These are phyloP conservation scores for Octomys mimax DNA, from an alignment of 2,797 vertebrate genomes.

Conservation along the genomic window DNA sequence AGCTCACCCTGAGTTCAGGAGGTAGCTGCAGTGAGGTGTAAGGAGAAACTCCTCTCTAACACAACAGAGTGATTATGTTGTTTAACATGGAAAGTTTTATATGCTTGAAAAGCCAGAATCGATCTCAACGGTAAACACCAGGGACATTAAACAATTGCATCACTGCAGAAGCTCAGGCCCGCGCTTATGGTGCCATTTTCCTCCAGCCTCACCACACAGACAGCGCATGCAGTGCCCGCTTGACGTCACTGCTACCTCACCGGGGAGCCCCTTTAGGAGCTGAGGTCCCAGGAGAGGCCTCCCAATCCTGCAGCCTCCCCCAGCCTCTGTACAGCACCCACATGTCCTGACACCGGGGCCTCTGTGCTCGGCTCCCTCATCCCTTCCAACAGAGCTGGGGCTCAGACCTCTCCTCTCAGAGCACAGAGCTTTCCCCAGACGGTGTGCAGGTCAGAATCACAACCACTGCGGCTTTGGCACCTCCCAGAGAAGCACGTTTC, in stretches of 20 bases:
- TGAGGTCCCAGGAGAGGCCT: not conserved
- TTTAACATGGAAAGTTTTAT: not conserved
- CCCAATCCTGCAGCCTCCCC: rapidly evolving
- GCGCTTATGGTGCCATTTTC: not conserved
- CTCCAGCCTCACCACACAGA: not conserved
- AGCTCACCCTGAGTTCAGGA: not conserved
- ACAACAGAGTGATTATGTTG: not conserved
- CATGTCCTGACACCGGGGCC: not conserved
- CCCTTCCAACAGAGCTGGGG: not conserved
- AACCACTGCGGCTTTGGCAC: rapidly evolving
- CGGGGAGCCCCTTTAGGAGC: not conserved
- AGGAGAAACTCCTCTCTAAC: not conserved
- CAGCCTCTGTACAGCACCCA: not conserved
- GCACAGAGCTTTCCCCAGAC: not conserved
- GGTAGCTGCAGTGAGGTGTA: not conserved
- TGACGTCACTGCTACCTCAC: rapidly evolving
- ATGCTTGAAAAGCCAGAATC: not conserved
- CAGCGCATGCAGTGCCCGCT: rapidly evolving
- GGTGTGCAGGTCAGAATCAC: not conserved
- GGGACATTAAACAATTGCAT: not conserved
- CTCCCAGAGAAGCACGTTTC: not conserved
- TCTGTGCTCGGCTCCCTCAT: not conserved
- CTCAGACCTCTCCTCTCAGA: not conserved
- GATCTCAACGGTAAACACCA: not conserved
- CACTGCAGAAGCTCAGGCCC: rapidly evolving